A percentile compares a stretch with the other conserved stretches of the same genome.
Evolutionary conservation across 1,140 invertebrate genomes (phyloP).

Genomic region (Andricus grossulariae): DNA sequence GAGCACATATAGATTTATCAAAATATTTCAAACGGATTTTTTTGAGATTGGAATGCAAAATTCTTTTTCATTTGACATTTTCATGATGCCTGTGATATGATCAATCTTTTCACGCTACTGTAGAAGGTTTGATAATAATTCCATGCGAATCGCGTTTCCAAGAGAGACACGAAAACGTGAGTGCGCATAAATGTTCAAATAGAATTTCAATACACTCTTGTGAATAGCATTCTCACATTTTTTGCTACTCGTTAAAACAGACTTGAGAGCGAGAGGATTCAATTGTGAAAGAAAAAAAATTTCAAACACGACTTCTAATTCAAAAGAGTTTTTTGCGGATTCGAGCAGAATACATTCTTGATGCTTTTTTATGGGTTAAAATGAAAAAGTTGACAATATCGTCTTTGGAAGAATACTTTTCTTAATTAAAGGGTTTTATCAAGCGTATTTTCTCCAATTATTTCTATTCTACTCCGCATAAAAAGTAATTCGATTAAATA

Average conservation of each 20-base stretch:
- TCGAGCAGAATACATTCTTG: too few relatives aligned
- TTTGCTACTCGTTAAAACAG: neutral
- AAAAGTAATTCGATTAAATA: too few relatives aligned
- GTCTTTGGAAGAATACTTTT: too few relatives aligned
- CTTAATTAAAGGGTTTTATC: too few relatives aligned
- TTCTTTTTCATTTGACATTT: neutral
- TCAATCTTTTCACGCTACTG: neutral
- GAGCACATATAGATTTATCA: neutral
- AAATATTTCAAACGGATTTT: neutral
- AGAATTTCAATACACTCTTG: conserved; percentile 13
- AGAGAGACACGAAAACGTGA: conserved; percentile 27
- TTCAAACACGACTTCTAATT: neutral
- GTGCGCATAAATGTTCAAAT: conserved; percentile 28
- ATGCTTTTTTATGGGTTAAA: too few relatives aligned
- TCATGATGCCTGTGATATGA: neutral
- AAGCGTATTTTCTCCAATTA: too few relatives aligned
- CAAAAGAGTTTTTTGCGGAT: neutral
- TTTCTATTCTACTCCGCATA: too few relatives aligned
- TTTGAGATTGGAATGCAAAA: neutral
- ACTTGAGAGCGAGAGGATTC: too few relatives aligned
- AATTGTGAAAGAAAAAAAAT: neutral
- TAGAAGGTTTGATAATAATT: conserved; percentile 4
- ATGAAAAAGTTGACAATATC: too few relatives aligned
- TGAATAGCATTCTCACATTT: conserved; percentile 18
- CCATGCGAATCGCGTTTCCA: conserved; percentile 26